Base-by-base conservation (phyloP, 2,888 invertebrate species). In the Hypolimnas misippus region DNA sequence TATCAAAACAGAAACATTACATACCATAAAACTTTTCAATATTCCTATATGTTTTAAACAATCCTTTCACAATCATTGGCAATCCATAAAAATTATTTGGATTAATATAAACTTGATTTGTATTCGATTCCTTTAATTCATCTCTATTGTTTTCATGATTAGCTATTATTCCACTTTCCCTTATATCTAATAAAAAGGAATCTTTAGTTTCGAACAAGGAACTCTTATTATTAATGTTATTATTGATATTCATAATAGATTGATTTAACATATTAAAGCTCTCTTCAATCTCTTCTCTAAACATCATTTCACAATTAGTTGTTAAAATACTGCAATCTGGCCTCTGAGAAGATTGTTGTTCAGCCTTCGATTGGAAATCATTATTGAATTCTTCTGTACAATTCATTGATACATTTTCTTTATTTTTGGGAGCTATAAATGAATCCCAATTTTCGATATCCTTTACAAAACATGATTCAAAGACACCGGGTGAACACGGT, bases 21-120 rank as follows among this genome's bases (percentile, higher is more conserved):
- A n/a, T 82, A 97, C 97, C 96, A 93, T 98, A 98, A 70, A 98
- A 93, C 69, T 94, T 93, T 19, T 94, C 93, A 66, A 98, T 98
- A 68, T 96, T 96, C 79, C 97, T 95, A 72, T 95, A 94, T 66
- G 93, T 92, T 72, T 95, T 93, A 68, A 98, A 94, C 68, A 98
- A 85, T 10, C 93, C 88, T 79, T 95, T 94, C 0, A 97, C 95
- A 73, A 89, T 92, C 1, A 92, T 80, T 0, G 98, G 97, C 42
- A 98, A 87, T 0, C 97, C 98, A 92, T 96, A 98, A 84, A 97
- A 98, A 63, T 67, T 76, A 51, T 78, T 71, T 6, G 55, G 66
- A 31, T 72, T 66, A 65, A 57, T 67, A 29, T 58, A 49, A 40
- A 56, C 55, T 66, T 63, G 61, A 46, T 64, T 62, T 60, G 49